A percentile compares a stretch with the other conserved stretches of the same genome.
These are phyloP conservation scores for Acipenser oxyrinchus DNA, from an alignment of 2,797 vertebrate genomes.

Conservation along the genomic window DNA sequence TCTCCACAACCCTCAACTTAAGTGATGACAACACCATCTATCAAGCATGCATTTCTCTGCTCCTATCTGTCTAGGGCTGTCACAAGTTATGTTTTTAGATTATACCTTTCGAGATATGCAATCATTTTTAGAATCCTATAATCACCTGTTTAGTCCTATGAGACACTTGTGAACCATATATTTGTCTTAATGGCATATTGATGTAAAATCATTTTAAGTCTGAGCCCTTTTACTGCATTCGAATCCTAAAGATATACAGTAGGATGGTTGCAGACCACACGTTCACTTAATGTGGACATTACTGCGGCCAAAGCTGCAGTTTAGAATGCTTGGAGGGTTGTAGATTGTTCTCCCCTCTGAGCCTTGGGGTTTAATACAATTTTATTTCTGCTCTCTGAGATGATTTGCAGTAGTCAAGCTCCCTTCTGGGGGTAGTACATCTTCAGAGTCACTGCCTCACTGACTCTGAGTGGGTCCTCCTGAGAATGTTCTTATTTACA, in stretches of 20 bases:
- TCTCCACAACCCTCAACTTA: constrained; percentile 15
- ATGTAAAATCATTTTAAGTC: background rate
- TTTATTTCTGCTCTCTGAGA: constrained; percentile 27
- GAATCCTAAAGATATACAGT: too few species aligned
- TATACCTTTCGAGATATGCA: background rate
- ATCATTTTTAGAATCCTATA: constrained; percentile 4
- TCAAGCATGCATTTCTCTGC: constrained; percentile 13
- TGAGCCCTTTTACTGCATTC: background rate
- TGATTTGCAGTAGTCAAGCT: constrained; percentile 29
- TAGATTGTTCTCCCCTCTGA: constrained; percentile 14
- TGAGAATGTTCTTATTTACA: constrained; percentile 11
- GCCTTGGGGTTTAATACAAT: constrained; percentile 10
- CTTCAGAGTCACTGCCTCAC: constrained; percentile 27
- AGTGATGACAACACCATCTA: constrained; percentile 22
- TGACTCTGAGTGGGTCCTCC: constrained; percentile 23
- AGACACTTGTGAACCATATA: constrained; percentile 1
- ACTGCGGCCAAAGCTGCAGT: constrained; percentile 10
- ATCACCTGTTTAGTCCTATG: background rate
- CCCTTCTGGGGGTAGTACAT: constrained; percentile 18
- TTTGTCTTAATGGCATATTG: background rate
- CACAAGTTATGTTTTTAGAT: constrained; percentile 5
- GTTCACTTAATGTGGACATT: background rate
- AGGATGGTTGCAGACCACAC: too few species aligned
- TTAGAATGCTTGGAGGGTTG: constrained; percentile 18
- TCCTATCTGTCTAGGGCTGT: background rate